Base-by-base conservation (phyloP, 2,888 invertebrate genomes). In the Smittia aterrima region DNA sequence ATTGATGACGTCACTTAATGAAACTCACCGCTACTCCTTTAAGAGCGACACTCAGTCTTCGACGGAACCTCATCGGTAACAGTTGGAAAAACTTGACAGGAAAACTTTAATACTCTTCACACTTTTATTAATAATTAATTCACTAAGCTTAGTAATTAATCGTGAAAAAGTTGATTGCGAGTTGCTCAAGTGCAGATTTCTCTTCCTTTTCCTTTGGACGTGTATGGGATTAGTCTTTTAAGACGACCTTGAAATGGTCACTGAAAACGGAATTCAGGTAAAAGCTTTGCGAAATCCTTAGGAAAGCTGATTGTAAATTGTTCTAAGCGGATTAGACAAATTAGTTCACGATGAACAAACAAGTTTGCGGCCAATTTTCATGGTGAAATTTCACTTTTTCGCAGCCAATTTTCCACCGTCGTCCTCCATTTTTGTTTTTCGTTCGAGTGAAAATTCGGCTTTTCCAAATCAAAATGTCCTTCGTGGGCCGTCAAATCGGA, bases 241-340 rank as follows among this genome's bases (percentile, higher is more conserved):
- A 64, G 25, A 76, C 76, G 76, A 77, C 77, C 76, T 77, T 75
- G 80, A 81, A 79, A 83, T 83, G 83, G 83, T 83, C 76, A 83
- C 83, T 74, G 83, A 83, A 80, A 83, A 82, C 78, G 83, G 83
- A 80, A 79, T 80, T 76, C 83, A 83, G 83, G 83, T 83, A 83
- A 53, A 9, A 7, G 58, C n/a, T 3, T 18, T 22, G 40, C 9
- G 13, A 1, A 20, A 41, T 38, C 18, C 25, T 4, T 70, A 4
- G 20, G 1, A 4, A 40, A 67, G 7, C 24, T n/a, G 3, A 58
- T 58, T 47, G 47, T 6, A 18, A 58, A 58, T 16, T 16, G 4
- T 47, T 47, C 18, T 47, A 18, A 13, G 18, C 53, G 1, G 22
- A 58, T 22, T 9, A 58, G 18, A 22, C 3, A 6, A 32, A 6